Evolutionary conservation across 2,797 vertebrate genomes (phyloP), one percentile per base, ranked within the genome.

Genomic region (Manis pentadactyla): DNA sequence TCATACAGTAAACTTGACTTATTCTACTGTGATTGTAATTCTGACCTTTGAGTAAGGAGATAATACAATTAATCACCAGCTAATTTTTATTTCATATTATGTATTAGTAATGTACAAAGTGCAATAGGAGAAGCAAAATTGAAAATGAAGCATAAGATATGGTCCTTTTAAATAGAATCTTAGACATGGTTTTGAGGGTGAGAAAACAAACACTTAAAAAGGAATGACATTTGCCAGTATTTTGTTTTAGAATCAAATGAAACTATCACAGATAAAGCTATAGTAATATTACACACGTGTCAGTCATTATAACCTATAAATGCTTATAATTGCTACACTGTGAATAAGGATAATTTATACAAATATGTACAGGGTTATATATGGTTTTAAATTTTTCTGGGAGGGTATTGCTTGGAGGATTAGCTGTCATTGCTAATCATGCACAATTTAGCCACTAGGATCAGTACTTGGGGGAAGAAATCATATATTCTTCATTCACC

Each of bases 221-320:
- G 37, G 3, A 93, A 59, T 66, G 5, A 13, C 31, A 39, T 75
- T 87, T 66, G 23, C 2, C 23, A 77, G 8, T 46, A 66, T 59
- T 95, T 90, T 82, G 0, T 31, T 90, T 88, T 63, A 64, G 14
- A 85, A 63, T 29, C 12, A 95, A 42, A 51, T 85, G 19, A 69
- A 92, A 94, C 69, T 57, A 46, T 18, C 2, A 34, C 64, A 87
- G 55, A 95, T 77, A 87, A 95, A 91, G n/a, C 5, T 83, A 23
- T 53, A 83, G 5, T 25, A 78, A 89, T 88, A 64, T 11, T 90
- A 39, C 34, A 59, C 17, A 69, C 4, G 37, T 82, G 5, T 57
- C 27, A 39, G 17, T 82, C 18, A 73, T 73, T 46, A 53, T 64
- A 94, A 73, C 27, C 1, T 61, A 42, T 94, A 53, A 83, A 18